Evolutionary conservation across 2,888 invertebrate species (phyloP), one percentile per base, ranked within the genome.

Genomic region (Macaria liturata): DNA sequence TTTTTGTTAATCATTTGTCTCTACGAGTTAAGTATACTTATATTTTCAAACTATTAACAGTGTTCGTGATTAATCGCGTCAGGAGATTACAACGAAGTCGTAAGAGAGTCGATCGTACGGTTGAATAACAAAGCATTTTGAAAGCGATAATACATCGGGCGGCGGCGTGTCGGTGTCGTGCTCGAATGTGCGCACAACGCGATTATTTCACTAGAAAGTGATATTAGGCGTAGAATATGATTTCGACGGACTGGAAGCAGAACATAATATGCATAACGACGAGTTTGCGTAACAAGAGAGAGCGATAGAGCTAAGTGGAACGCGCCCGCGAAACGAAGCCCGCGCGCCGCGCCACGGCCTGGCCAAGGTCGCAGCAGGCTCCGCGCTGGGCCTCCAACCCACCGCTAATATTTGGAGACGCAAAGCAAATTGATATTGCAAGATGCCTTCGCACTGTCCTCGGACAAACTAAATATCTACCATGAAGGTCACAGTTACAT

Each of bases 271-370:
- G 84, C 89, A 88, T 89, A 88, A 90, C 88, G 88, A 80, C 84
- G 83, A 78, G 83, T 89, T 91, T 91, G 90, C 91, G 91, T 89
- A 91, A 91, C 84, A 86, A 90, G 90, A 91, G 90, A 91, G 90
- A 91, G 90, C 86, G 84, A 76, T 71, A 51, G 59, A 59, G 78
- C 78, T 75, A 81, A 90, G 89, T 90, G 72, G 91, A 88, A 88
- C 88, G 82, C 82, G 84, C 78, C 86, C 86, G 86, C 86, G 80
- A 88, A 87, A 84, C 86, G 76, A 80, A 81, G 80, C 78, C 78
- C 70, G 73, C 71, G 66, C 71, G 59, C 73, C 72, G 76, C 80
- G 80, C 75, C 78, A 81, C 80, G 73, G 75, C 42, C 42, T 9
- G 9, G 70, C 69, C 87, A 87, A 88, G 88, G 88, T 85, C 88